Base-by-base conservation (phyloP, 2,888 invertebrate species). In the Tetropium fuscum region DNA sequence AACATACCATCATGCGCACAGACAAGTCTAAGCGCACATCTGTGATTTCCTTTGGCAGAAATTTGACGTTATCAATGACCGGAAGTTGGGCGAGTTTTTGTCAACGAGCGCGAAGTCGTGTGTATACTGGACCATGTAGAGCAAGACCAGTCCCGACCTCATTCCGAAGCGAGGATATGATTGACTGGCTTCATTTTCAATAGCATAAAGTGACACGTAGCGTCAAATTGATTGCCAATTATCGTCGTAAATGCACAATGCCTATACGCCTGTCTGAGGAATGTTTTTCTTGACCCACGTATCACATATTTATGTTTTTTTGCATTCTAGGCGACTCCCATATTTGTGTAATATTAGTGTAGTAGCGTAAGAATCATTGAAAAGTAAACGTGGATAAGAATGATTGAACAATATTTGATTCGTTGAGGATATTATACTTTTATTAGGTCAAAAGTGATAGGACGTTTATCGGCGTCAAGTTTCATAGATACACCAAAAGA, bases 51-150 rank as follows among this genome's bases (percentile, higher is more conserved):
- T 60, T 55, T 60, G 64, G 45, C 63, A 61, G 56, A 66, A 68
- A 60, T 68, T 68, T 59, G 64, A 68, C 61, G 55, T 69, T 69
- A 65, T 63, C 69, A 60, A 66, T 66, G 55, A 64, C 64, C 63
- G 68, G 67, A 69, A 68, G 64, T 62, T 53, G 47, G 60, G 40
- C 65, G 13, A 58, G 64, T 68, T 68, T 66, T 68, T 68, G 47
- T 43, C 1, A 10, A 13, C 27, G 16, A 8, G 16, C 27, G 16
- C 30, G 27, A 25, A 25, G 27, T 44, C 27, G 16, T 27, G 44
- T 15, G 25, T 16, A 27, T 15, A 25, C 16, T 18, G 25, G 27
- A 27, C 44, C 44, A 44, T 16, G 13, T 15, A 25, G 27, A 44
- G 44, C 27, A 25, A n/a, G 15, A 16, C 44, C 27, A n/a, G 16